Percentiles rank a stretch among this genome's conserved stretches.
These are phyloP conservation scores for Goniozus legneri DNA, from an alignment of 1,140 invertebrate species.

Conservation along the genomic window DNA sequence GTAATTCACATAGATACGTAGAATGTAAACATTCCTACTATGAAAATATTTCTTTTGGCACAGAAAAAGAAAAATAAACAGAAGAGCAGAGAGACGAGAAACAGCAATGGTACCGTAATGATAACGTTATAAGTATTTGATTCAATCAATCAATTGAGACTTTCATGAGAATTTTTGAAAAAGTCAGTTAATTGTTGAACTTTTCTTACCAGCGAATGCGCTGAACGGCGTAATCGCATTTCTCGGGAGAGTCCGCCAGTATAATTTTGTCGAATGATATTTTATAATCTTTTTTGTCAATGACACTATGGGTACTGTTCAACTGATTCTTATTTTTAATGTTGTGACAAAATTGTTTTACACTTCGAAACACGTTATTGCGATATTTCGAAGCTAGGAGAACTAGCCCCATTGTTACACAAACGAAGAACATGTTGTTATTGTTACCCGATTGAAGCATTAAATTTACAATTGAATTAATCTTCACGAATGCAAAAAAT, in stretches of 20 bases:
- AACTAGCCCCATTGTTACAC: conserved; percentile 44
- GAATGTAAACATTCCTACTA: too few species aligned
- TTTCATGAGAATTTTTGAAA: too few species aligned
- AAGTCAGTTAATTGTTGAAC: too few species aligned
- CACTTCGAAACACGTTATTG: conserved; percentile 42
- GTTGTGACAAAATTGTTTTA: conserved; percentile 40
- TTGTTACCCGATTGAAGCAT: conserved; percentile 32
- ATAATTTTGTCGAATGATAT: conserved; percentile 40
- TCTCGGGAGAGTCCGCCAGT: conserved; percentile 44
- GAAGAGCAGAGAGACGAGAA: too few species aligned
- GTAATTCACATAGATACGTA: too few species aligned
- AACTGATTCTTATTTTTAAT: conserved; percentile 23
- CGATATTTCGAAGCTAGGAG: conserved; percentile 48
- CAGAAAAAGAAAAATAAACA: too few species aligned
- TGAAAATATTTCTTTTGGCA: too few species aligned
- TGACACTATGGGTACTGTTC: conserved; percentile 8
- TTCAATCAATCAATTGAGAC: too few species aligned
- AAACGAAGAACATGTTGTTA: conserved; percentile 44
- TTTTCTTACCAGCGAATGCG: conserved; percentile 44
- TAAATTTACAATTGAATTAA: conserved; percentile 15
- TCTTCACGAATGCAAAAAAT: conserved; percentile 8
- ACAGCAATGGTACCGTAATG: too few species aligned
- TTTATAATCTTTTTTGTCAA: conserved; percentile 23
- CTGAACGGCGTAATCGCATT: conserved; percentile 47
- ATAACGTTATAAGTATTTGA: too few species aligned